Evolutionary conservation across 53 echinoderm and acorn worm genomes (phyloP).

Genomic region (Henricia sp.): DNA sequence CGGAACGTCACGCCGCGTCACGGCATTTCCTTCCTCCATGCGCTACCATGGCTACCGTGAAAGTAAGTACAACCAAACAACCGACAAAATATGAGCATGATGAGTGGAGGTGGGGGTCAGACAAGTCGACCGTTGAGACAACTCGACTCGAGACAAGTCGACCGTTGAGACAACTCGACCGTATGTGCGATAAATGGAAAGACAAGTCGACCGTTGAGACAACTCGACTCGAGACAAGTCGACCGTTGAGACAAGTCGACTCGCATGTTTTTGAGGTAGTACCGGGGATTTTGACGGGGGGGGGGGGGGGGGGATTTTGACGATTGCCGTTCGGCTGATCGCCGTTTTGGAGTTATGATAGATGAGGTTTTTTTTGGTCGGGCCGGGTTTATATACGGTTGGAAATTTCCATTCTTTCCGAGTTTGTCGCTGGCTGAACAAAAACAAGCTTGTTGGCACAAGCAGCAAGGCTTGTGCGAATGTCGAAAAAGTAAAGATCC

Average conservation of each 20-base stretch:
- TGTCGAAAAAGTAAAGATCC: slow-evolving; percentile 7
- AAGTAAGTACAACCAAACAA: neutral
- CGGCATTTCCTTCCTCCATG: neutral
- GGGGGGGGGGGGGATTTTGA: neutral
- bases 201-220: too few species aligned
- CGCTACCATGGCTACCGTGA: neutral
- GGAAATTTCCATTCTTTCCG: neutral
- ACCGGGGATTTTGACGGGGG: too few species aligned
- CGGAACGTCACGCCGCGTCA: neutral
- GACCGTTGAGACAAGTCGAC: neutral
- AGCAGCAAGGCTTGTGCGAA: neutral
- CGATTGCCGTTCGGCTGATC: too few species aligned
- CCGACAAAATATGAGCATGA: too few species aligned
- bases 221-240: too few species aligned
- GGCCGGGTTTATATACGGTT: neutral
- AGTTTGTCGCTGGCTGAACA: slow-evolving; percentile 1
- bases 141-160: too few species aligned
- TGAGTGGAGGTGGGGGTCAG: too few species aligned
- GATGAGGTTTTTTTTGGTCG: neutral
- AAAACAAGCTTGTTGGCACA: neutral
- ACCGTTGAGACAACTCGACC: too few species aligned
- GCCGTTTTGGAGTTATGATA: neutral
- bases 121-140: too few species aligned
- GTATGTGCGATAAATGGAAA: too few species aligned
- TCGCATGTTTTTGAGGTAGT: neutral